These are phyloP conservation scores for Chalcosyrphus nemorum DNA, from an alignment of 2,888 invertebrate genomes.

Conservation along the genomic window DNA sequence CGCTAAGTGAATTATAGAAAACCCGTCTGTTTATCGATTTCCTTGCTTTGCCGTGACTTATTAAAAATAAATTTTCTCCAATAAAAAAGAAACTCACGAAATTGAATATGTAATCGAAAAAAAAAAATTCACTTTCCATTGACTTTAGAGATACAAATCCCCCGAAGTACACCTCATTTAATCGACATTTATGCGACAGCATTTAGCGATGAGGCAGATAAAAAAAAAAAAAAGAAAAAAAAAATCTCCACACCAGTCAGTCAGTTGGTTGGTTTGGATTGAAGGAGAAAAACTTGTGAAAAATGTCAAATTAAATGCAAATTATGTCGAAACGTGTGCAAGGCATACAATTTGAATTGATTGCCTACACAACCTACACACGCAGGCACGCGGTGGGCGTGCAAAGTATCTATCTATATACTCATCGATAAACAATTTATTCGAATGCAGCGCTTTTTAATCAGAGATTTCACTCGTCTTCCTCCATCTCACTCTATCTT, in stretches of 20 bases:
- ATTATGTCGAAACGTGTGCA: slow-evolving; percentile 75
- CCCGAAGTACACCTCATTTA: not conserved
- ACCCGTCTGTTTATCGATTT: not conserved
- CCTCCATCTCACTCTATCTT: not conserved
- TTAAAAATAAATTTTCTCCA: slow-evolving; percentile 8
- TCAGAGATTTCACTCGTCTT: slow-evolving; percentile 53
- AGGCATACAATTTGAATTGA: slow-evolving; percentile 32
- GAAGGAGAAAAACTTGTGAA: slow-evolving; percentile 68
- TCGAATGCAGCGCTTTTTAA: slow-evolving; percentile 30
- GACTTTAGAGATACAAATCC: not conserved
- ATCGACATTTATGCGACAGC: slow-evolving; percentile 41
- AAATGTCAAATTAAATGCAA: slow-evolving; percentile 78
- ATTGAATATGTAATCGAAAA: not conserved
- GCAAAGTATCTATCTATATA: slow-evolving; percentile 38
- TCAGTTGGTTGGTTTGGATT: not conserved
- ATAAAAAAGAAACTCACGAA: not conserved
- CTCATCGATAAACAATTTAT: slow-evolving; percentile 57
- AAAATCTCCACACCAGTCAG: too few relatives aligned
- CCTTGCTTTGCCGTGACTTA: not conserved
- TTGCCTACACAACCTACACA: slow-evolving; percentile 34
- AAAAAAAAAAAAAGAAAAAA: too few relatives aligned
- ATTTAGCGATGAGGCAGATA: slow-evolving; percentile 28
- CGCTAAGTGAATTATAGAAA: too few relatives aligned
- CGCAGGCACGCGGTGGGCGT: slow-evolving; percentile 58
- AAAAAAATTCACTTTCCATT: not conserved